Evolutionary conservation across 2,113 vertebrate genomes (phyloP), one percentile per base, ranked within the genome.

Genomic region (Promerops cafer): DNA sequence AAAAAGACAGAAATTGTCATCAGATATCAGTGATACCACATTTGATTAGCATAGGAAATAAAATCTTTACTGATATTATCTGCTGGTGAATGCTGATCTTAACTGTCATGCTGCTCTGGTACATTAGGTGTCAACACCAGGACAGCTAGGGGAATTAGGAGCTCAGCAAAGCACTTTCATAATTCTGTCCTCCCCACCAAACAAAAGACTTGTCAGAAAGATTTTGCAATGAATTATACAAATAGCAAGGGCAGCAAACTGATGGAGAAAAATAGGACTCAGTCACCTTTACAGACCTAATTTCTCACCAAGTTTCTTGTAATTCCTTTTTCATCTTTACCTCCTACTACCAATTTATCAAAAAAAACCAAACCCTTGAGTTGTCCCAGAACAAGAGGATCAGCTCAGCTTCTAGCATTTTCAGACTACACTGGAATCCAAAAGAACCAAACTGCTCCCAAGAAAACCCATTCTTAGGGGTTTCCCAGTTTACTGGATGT

Each of bases 1-100:
- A 60, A 95, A 88, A 78, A 45, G 56, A 75, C 76, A 92, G 68
- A 35, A 90, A 64, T 60, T 94, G 85, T 77, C 92, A 90, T 95
- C 79, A 71, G 68, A 39, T 75, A 96, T 70, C 60, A 86, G 52
- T 1, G 2, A 83, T 87, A 77, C 20, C 75, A 81, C 33, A 44
- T 56, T 81, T 71, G 71, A 77, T 89, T 87, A 87, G 65, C 75
- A 88, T 4, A 89, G 56, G 20, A 93, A 94, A 89, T 42, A 78
- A 89, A 93, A 72, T 52, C 61, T 72, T 87, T 54, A 52, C 39
- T 89, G 69, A 28, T 79, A 18, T 28, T 72, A 80, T 70, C 75
- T 92, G 56, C 56, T 65, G n/a, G 53, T 81, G 53, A 87, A 75
- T n/a, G 40, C 28, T 75, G 90, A 92, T 77, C 63, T 70, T 40